Evolutionary conservation across 2,113 vertebrate genomes (phyloP).

Genomic region (Aptenodytes forsteri): DNA sequence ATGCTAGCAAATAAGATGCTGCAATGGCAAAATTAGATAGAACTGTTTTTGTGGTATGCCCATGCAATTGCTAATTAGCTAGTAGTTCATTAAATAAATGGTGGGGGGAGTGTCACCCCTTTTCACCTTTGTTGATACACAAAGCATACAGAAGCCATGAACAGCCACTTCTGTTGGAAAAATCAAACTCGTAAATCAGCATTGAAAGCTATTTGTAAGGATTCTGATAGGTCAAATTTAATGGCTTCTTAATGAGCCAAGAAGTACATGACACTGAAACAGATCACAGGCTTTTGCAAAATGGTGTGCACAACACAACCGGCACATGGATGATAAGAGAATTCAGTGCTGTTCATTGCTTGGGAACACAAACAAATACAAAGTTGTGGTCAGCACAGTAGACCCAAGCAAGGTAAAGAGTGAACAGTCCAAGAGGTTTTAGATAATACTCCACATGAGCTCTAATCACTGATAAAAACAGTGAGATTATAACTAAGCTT

Average conservation of each 20-base stretch:
- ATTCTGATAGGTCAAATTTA: background rate
- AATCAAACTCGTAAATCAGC: background rate
- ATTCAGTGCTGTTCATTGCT: background rate
- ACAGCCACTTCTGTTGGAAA: background rate
- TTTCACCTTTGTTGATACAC: background rate
- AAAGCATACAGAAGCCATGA: background rate
- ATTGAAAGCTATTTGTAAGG: background rate
- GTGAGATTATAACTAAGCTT: background rate
- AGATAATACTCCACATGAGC: background rate
- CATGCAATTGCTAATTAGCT: background rate
- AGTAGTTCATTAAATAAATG: background rate
- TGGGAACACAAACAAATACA: background rate
- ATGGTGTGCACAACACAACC: background rate
- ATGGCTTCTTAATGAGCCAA: background rate
- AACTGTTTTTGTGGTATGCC: background rate
- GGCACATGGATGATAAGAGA: background rate
- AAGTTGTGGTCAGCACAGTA: background rate
- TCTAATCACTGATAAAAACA: background rate
- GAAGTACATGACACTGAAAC: background rate
- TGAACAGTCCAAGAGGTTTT: background rate
- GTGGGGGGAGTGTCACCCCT: background rate
- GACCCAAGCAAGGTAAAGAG: background rate
- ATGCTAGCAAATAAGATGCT: background rate
- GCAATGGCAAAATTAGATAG: background rate
- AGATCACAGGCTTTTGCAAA: background rate